A percentile compares a stretch with the other conserved stretches of the same genome.
Conservation (phyloP, 2,113 vertebrate genomes). For the Emydura subglobosa region DNA sequence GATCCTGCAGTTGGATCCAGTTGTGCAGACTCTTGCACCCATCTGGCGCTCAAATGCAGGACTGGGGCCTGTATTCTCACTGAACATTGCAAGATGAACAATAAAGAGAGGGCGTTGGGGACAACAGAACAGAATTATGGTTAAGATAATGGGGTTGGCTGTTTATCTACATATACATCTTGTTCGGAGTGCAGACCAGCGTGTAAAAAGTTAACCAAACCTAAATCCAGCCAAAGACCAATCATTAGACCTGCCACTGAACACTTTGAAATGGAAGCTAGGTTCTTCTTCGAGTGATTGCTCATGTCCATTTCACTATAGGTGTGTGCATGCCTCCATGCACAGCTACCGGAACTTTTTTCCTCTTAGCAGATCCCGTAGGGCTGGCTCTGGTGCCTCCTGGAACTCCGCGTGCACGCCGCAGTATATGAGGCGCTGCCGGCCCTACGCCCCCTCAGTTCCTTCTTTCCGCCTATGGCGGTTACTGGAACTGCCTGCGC, state of each 20-base stretch:
- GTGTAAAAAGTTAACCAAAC: background rate
- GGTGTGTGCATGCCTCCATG: no score
- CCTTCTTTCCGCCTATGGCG: no score
- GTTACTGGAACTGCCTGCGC: no score
- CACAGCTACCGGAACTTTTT: no score
- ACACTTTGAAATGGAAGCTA: background rate
- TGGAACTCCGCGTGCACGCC: no score
- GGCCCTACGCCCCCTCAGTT: no score
- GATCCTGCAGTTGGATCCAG: background rate
- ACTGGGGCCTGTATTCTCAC: background rate
- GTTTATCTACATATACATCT: background rate
- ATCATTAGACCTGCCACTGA: background rate
- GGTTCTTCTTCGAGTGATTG: background rate
- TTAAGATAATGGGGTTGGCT: background rate
- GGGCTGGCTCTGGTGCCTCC: no score
- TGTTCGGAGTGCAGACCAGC: background rate
- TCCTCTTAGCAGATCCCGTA: no score
- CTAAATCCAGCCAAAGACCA: background rate
- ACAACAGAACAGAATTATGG: background rate
- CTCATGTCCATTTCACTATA: no score
- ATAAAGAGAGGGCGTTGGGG: background rate
- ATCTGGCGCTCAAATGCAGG: background rate
- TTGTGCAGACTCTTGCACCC: background rate
- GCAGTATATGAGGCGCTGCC: no score
- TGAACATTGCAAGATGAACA: background rate